Percentiles rank a stretch among this genome's conserved stretches.
These are phyloP conservation scores for Bergia puertoricense DNA, from an alignment of 92 coral and sea anemone genomes.

Conservation along the genomic window DNA sequence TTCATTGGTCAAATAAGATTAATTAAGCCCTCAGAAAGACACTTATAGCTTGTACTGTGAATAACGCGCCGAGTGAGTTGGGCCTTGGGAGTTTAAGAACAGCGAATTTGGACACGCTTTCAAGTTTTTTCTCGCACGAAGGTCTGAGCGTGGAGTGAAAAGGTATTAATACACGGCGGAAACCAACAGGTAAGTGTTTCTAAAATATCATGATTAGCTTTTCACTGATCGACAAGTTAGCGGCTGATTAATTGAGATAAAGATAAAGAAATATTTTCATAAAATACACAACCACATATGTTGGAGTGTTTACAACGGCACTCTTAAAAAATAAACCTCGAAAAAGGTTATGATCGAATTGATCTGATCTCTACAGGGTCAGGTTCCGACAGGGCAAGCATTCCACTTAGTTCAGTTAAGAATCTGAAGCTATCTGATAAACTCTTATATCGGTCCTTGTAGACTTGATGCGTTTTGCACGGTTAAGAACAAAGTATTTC, in stretches of 20 bases:
- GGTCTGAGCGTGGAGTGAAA: background rate
- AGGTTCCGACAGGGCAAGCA: background rate
- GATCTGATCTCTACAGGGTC: too few species aligned
- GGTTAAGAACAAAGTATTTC: background rate
- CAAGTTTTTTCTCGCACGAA: background rate
- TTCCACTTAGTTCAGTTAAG: background rate
- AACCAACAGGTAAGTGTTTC: constrained; percentile 1
- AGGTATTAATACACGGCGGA: background rate
- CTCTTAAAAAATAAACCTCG: background rate
- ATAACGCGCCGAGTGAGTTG: background rate
- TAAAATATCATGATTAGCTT: constrained; percentile 5
- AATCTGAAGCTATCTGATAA: too few species aligned
- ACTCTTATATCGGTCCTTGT: background rate
- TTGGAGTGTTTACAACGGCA: background rate
- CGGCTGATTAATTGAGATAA: background rate
- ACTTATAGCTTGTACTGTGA: background rate
- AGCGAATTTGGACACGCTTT: constrained; percentile 6
- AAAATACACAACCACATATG: background rate
- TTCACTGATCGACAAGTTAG: constrained; percentile 12
- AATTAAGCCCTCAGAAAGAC: constrained; percentile 37
- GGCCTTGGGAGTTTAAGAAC: background rate
- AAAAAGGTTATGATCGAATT: background rate
- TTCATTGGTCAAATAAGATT: constrained; percentile 37
- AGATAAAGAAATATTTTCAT: background rate
- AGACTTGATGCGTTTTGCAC: background rate